Base-by-base conservation (phyloP, 2,888 invertebrate genomes). In the Podotricha telesiphe region DNA sequence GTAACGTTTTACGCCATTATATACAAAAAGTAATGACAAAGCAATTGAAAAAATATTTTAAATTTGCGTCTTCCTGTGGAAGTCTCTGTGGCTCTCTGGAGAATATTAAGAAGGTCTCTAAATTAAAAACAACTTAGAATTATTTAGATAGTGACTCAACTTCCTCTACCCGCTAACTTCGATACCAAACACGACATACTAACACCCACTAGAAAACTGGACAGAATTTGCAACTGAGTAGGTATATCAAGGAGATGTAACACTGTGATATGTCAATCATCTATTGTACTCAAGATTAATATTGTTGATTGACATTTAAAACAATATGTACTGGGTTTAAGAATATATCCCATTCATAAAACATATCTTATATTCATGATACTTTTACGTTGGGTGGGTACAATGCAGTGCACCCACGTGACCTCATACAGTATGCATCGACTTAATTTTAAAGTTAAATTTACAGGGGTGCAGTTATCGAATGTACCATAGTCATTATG, bases 71-170 rank as follows among this genome's bases (percentile, higher is more conserved):
- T 68, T 74, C 66, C 68, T 68, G 64, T 66, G 72, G 73, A 73
- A 62, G 73, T 69, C 69, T 72, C 70, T 71, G 70, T 71, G 68
- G n/a, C 72, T 75, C 78, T 78, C 78, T 69, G 55, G 75, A 67
- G 87, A 87, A 89, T 89, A 87, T 80, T 86, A 89, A 89, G 74
- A 74, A 83, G 82, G 83, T 82, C 81, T 73, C 80, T 80, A 70
- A 71, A 73, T 74, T 74, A 63, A 73, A 74, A 85, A 83, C 80
- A 69, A 76, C 73, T 77, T 77, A 79, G 79, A 80, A 83, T 81
- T 76, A 78, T 79, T 75, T 75, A 40, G 65, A 58, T 74, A 55
- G 73, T 88, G 86, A 88, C 72, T 89, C 87, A 88, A 81, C 82
- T 85, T 86, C 86, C 86, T 86, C 64, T 64, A 72, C 56, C 64